Evolutionary conservation across 2,888 invertebrate genomes (phyloP), one percentile per base, ranked within the genome.

Genomic region (Pristionchus maxplancki): DNA sequence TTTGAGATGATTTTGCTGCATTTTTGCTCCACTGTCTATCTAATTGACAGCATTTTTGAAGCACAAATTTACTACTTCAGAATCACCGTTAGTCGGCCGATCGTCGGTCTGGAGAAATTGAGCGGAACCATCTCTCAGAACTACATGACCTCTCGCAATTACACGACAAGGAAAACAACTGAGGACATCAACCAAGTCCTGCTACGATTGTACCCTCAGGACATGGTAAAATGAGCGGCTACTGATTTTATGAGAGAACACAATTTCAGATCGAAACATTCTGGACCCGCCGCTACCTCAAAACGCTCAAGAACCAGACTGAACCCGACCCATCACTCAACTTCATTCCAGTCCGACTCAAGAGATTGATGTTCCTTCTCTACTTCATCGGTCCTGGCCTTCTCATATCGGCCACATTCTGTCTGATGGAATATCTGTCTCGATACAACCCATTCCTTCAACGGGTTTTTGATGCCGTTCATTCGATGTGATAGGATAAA

Each of bases 71-170:
- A n/a, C n/a, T n/a, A n/a, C n/a, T n/a, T n/a, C 62, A 62, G 62
- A n/a, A 62, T 62, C 28, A 28, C 62, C 4, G 28, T 62, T n/a
- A 28, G n/a, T 28, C 24, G 28, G n/a, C 62, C 62, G 24, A 62
- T 62, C 28, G 62, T 28, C 28, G 62, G 62, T 5, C n/a, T 24
- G 62, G 62, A 62, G 62, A 62, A 62, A 62, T 28, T 62, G 62
- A 62, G 62, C 11, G 62, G 62, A 28, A 17, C 11, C 24, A n/a
- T 62, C 4, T 62, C 62, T 28, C 62, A 62, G 28, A 62, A 62
- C 28, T 78, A 78, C 78, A 48, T 78, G 44, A 78, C 34, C 1
- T 78, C 78, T 40, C n/a, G 78, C 31, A 78, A 78, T 78, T 78
- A 78, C 28, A 78, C 78, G 20, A 78, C 31, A 6, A 13, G 78